Conservation (phyloP, 2,113 vertebrate genomes). For the Brachyhypopomus occidentalis region DNA sequence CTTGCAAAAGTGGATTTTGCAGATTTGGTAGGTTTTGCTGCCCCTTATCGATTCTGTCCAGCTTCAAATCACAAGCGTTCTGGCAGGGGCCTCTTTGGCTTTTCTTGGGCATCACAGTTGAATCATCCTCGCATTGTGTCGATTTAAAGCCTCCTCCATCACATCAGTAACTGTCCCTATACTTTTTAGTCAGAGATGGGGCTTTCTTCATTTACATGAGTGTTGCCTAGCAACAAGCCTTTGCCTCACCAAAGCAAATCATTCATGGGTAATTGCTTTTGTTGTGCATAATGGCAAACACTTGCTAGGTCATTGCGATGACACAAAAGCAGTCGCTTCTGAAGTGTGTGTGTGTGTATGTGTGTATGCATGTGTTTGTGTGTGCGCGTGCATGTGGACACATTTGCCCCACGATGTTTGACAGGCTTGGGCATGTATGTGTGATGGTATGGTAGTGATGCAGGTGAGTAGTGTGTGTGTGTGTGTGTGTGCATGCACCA, state of each 20-base stretch:
- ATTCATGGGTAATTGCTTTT: constrained; percentile 69
- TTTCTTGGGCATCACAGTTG: constrained; percentile 14
- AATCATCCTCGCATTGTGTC: constrained; percentile 4
- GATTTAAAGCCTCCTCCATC: constrained; percentile 42
- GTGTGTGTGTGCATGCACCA: not conserved
- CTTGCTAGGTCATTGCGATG: constrained; percentile 51
- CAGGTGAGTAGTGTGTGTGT: not conserved
- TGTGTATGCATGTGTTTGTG: no score
- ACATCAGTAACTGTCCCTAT: constrained; percentile 46
- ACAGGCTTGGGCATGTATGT: not conserved
- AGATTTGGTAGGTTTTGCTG: constrained; percentile 7
- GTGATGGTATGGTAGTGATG: not conserved
- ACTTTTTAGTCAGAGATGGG: constrained; percentile 57
- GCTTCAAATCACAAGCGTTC: not conserved
- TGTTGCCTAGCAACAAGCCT: constrained; percentile 65
- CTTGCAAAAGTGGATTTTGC: constrained; percentile 9
- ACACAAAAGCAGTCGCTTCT: constrained; percentile 28
- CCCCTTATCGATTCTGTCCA: constrained; percentile 6
- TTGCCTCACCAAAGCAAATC: constrained; percentile 62
- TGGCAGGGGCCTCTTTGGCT: not conserved
- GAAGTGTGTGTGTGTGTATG: not conserved
- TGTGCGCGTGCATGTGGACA: not conserved
- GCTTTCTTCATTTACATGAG: constrained; percentile 63
- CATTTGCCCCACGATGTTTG: no score
- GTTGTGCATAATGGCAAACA: constrained; percentile 65